A percentile compares a stretch with the other conserved stretches of the same genome.
phyloP scores from a whole-genome alignment of 2,888 invertebrate species.

The Erynnis tages region DNA sequence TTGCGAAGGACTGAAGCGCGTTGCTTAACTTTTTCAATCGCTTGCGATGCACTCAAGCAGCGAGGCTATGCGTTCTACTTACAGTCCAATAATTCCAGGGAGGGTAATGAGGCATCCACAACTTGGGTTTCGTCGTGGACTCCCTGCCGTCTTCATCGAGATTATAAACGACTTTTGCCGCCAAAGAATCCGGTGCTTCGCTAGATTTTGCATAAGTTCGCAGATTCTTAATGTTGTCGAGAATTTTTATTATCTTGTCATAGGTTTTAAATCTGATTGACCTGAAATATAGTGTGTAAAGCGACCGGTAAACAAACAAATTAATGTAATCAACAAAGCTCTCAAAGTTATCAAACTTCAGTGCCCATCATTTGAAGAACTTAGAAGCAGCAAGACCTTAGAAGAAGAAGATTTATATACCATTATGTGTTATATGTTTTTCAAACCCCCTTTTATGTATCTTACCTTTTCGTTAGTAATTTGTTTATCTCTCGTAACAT shows the following conservation, averaged over 20 bases:
- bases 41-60: too few relatives aligned
- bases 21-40: too few relatives aligned
- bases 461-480: neutral
- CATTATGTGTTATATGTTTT: too few relatives aligned
- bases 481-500: neutral
- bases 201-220: slow-evolving; percentile 30
- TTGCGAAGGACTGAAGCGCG: too few relatives aligned
- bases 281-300: neutral
- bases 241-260: slow-evolving; percentile 19
- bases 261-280: slow-evolving; percentile 18
- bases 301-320: too few relatives aligned
- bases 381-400: too few relatives aligned
- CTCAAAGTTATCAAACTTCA: too few relatives aligned
- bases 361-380: neutral
- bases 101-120: slow-evolving; percentile 32
- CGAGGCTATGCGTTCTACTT: too few relatives aligned
- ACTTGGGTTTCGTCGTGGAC: slow-evolving; percentile 12
- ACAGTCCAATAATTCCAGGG: slow-evolving; percentile 38
- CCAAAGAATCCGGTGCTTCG: slow-evolving; percentile 28
- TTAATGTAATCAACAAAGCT: too few relatives aligned
- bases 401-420: too few relatives aligned
- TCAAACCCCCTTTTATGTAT: too few relatives aligned
- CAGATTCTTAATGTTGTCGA: slow-evolving; percentile 15
- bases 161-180: slow-evolving; percentile 4
- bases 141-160: neutral